Conservation (phyloP, 2,888 invertebrate genomes). For the Diarsia mendica region DNA sequence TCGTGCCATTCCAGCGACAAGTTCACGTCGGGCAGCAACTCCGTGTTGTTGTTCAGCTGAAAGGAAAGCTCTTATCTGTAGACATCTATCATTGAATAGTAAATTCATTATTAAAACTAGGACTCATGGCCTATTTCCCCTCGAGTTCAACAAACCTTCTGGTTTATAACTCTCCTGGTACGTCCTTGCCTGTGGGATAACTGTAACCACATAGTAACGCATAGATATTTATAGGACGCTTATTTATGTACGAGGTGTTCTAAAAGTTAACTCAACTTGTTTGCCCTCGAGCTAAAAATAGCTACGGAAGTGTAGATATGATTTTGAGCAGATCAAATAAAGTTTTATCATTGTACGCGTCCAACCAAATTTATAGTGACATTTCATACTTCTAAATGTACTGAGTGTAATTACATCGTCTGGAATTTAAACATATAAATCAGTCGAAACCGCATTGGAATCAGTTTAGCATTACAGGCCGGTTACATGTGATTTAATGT, state of each 20-base stretch:
- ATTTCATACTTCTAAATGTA: slow-evolving; percentile 45
- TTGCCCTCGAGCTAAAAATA: slow-evolving; percentile 78
- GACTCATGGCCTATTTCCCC: not conserved
- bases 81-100: not conserved
- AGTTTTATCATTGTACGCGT: slow-evolving; percentile 70
- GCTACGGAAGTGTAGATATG: slow-evolving; percentile 79
- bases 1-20: slow-evolving; percentile 95
- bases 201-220: slow-evolving; percentile 40
- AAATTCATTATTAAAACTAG: not conserved
- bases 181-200: slow-evolving; percentile 8
- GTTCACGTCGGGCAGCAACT: slow-evolving; percentile 93
- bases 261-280: slow-evolving; percentile 71
- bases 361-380: slow-evolving; percentile 57
- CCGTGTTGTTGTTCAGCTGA: slow-evolving; percentile 93
- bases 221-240: slow-evolving; percentile 56
- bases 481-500: slow-evolving; percentile 47
- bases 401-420: slow-evolving; percentile 36
- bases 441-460: slow-evolving; percentile 54
- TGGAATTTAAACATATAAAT: slow-evolving; percentile 45
- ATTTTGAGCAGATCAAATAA: slow-evolving; percentile 79
- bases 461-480: slow-evolving; percentile 49
- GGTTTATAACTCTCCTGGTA: not conserved
- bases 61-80: slow-evolving; percentile 37
- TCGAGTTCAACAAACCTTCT: not conserved
- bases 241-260: slow-evolving; percentile 66